Evolutionary conservation across 2,113 vertebrate species (phyloP).

Genomic region (Octodon degus): DNA sequence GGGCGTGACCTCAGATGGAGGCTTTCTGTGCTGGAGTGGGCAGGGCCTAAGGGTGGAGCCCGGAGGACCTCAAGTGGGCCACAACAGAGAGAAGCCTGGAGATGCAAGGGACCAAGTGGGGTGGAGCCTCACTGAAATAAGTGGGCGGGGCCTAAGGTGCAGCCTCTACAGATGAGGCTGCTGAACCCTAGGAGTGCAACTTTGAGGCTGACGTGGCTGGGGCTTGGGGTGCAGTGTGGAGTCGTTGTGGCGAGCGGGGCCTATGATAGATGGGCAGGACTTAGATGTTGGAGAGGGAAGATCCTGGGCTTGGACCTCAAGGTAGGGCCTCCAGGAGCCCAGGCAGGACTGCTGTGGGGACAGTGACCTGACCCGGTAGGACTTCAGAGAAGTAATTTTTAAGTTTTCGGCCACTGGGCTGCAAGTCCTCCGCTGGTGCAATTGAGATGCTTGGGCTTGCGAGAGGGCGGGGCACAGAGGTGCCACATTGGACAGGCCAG

Average conservation of each 20-base stretch:
- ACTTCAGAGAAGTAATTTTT: background rate
- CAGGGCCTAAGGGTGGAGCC: background rate
- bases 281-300: background rate
- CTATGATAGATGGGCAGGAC: background rate
- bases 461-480: too few relatives aligned
- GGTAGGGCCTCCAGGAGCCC: background rate
- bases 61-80: background rate
- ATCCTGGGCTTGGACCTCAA: background rate
- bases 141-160: background rate
- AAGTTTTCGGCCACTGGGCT: background rate
- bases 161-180: background rate
- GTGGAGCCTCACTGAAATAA: background rate
- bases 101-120: background rate
- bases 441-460: background rate
- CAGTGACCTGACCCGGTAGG: background rate
- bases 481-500: background rate
- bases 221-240: background rate
- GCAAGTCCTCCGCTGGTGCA: background rate
- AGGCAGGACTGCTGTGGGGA: background rate
- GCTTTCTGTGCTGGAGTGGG: background rate
- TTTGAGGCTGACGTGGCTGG: background rate
- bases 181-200: background rate
- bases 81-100: background rate
- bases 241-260: background rate
- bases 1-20: background rate